Evolutionary conservation across 2,113 vertebrate species (phyloP).

Genomic region (Puma concolor): DNA sequence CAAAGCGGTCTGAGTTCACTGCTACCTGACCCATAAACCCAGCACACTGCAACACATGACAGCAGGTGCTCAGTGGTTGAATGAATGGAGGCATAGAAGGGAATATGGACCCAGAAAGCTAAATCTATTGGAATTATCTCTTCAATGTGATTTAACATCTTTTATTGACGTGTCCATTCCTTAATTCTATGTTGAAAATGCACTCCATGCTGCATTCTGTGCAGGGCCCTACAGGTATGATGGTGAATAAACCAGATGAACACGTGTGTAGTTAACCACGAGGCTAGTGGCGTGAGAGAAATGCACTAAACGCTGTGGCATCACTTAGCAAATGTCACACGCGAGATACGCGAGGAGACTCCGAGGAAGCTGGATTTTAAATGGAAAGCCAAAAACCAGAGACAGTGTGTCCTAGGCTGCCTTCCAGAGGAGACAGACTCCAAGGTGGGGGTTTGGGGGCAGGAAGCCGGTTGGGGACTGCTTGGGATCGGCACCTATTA

Average conservation of each 20-base stretch:
- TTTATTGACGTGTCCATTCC: not conserved
- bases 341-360: not conserved
- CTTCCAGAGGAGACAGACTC: not conserved
- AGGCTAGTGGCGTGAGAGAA: accelerated
- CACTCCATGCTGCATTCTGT: not conserved
- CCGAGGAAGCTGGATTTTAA: not conserved
- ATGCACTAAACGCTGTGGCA: not conserved
- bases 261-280: not conserved
- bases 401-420: not conserved
- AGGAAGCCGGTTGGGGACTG: not conserved
- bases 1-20: not conserved
- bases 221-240: not conserved
- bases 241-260: not conserved
- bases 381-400: not conserved
- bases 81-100: not conserved
- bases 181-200: not conserved
- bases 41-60: not conserved
- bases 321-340: accelerated
- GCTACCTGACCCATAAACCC: too few relatives aligned
- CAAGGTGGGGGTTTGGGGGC: not conserved
- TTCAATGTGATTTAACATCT: not conserved
- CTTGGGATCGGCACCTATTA: not conserved
- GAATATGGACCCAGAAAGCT: not conserved
- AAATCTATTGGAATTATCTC: not conserved
- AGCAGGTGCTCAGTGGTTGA: not conserved